Percentiles rank a stretch among this genome's conserved stretches.
phyloP scores from a whole-genome alignment of 92 coral and sea anemone genomes.

The Epizoanthus stellaris region DNA sequence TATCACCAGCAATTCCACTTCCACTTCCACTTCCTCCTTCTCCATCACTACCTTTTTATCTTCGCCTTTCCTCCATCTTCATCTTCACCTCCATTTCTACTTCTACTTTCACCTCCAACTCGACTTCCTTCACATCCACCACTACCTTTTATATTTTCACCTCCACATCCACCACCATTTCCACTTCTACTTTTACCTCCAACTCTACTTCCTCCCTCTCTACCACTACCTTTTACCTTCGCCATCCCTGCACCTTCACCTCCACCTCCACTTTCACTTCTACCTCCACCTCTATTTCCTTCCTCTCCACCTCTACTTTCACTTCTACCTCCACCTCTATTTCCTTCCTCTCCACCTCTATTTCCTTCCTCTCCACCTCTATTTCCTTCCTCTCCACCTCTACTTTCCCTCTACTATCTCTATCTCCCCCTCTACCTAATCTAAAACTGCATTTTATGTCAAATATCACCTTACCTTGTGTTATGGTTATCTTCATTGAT shows the following conservation, averaged over 20 bases:
- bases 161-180: background rate
- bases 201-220: background rate
- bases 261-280: no score
- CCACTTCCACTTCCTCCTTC: background rate
- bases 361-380: no score
- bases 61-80: no score
- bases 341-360: background rate
- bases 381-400: background rate
- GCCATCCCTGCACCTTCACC: no score
- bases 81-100: no score
- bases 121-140: no score
- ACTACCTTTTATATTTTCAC: background rate
- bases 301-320: no score
- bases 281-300: no score
- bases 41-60: background rate
- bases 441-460: background rate
- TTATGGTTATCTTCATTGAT: constrained; percentile 19
- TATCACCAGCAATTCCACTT: no score
- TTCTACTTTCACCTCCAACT: no score
- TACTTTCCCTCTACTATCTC: background rate
- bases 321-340: no score
- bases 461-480: constrained; percentile 23
- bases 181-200: background rate
- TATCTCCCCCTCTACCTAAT: background rate
- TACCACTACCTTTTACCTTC: background rate